Percentiles rank a stretch among this genome's conserved stretches.
phyloP scores from a whole-genome alignment of 1,140 invertebrate species.

The Drosophila bocki region DNA sequence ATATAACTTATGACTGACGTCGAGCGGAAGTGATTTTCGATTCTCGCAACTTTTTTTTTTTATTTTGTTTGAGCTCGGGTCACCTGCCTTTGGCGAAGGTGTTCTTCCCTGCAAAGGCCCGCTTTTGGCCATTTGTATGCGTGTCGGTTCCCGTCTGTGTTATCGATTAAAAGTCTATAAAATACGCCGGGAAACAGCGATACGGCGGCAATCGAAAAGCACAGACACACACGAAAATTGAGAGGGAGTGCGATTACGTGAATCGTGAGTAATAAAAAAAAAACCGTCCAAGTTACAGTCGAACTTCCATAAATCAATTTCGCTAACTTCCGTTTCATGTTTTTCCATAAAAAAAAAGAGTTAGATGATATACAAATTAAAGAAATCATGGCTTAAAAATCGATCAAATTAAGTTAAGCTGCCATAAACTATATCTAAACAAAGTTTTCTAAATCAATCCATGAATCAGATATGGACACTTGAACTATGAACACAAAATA shows the following conservation, averaged over 20 bases:
- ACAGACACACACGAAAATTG: slow-evolving; percentile 25
- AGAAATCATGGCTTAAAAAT: not conserved
- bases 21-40: slow-evolving; percentile 63
- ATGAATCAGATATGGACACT: not conserved
- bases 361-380: not conserved
- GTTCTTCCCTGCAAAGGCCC: slow-evolving; percentile 51
- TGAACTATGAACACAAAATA: not conserved
- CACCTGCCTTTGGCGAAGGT: slow-evolving; percentile 54
- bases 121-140: slow-evolving; percentile 36
- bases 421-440: not conserved
- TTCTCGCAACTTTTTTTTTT: not conserved
- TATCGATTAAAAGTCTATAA: slow-evolving; percentile 77
- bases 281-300: slow-evolving; percentile 9
- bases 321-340: not conserved
- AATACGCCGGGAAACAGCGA: slow-evolving; percentile 48
- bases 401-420: not conserved
- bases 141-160: slow-evolving; percentile 35
- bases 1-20: slow-evolving; percentile 48
- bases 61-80: slow-evolving; percentile 1
- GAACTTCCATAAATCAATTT: slow-evolving; percentile 1
- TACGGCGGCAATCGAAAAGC: slow-evolving; percentile 17
- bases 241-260: slow-evolving; percentile 70
- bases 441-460: not conserved
- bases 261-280: slow-evolving; percentile 57
- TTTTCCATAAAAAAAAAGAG: not conserved